These are phyloP conservation scores for Perizoma flavofasciatum DNA, from an alignment of 2,888 invertebrate species.

Conservation along the genomic window DNA sequence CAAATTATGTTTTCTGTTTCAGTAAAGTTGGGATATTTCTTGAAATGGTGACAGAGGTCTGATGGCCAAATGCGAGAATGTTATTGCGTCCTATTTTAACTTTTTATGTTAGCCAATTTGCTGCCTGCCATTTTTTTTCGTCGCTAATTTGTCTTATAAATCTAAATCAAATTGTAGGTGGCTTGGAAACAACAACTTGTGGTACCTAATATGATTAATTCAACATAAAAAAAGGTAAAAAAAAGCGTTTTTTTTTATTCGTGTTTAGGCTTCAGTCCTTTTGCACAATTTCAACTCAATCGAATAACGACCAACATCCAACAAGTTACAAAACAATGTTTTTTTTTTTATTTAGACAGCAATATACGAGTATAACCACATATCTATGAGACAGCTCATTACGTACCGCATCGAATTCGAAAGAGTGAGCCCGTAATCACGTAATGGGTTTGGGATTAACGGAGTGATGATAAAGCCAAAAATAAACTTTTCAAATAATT, in stretches of 20 bases:
- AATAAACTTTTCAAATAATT: constrained; percentile 33
- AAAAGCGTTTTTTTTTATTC: too few relatives aligned
- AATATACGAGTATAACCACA: too few relatives aligned
- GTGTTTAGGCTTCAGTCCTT: too few relatives aligned
- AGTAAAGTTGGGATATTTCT: constrained; percentile 15
- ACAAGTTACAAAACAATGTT: too few relatives aligned
- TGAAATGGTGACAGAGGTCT: constrained; percentile 26
- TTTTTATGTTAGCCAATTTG: constrained; percentile 5
- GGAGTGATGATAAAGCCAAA: constrained; percentile 31
- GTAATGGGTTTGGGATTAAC: constrained; percentile 30
- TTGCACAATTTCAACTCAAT: too few relatives aligned
- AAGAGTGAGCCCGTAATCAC: constrained; percentile 26
- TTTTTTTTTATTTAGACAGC: too few relatives aligned
- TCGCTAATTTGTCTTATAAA: too few relatives aligned
- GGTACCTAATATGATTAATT: too few relatives aligned
- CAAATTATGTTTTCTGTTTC: constrained; percentile 27
- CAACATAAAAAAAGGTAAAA: too few relatives aligned
- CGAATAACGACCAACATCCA: too few relatives aligned
- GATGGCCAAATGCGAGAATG: constrained; percentile 6
- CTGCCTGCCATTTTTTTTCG: neutral
- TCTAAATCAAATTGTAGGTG: too few relatives aligned
- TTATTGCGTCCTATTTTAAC: constrained; percentile 10
- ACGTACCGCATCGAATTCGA: constrained; percentile 17
- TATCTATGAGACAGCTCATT: neutral
- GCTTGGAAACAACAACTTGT: too few relatives aligned